Evolutionary conservation across 30 jellyfish, hydroid and myxozoan species (phyloP).

Genomic region (Clytia hemisphaerica): DNA sequence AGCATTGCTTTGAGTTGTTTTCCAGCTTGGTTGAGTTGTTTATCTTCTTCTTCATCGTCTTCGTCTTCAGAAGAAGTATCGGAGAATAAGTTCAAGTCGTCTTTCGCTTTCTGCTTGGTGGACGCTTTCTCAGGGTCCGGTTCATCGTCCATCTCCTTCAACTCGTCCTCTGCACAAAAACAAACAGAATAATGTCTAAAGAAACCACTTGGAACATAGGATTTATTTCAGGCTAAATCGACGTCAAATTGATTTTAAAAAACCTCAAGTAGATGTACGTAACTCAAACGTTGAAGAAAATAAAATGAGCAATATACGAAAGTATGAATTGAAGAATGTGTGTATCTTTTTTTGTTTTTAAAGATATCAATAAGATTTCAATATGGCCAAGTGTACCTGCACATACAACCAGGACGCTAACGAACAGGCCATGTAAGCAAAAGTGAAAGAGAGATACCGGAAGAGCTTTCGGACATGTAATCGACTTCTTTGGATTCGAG

Average conservation of each 20-base stretch:
- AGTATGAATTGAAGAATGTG: too few relatives aligned
- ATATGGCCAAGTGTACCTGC: too few relatives aligned
- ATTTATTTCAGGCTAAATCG: too few relatives aligned
- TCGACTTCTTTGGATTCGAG: constrained; percentile 87
- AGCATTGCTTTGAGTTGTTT: constrained; percentile 76
- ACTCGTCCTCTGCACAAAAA: constrained; percentile 58
- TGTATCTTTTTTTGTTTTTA: too few relatives aligned
- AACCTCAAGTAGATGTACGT: too few relatives aligned
- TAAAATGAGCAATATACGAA: too few relatives aligned
- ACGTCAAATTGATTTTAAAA: too few relatives aligned
- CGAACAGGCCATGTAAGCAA: not conserved
- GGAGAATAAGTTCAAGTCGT: constrained; percentile 55
- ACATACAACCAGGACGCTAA: too few relatives aligned
- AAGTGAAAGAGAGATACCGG: constrained; percentile 28
- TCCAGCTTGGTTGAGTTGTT: constrained; percentile 61
- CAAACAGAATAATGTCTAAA: not conserved
- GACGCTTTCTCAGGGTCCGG: constrained; percentile 80
- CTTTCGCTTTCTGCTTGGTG: constrained; percentile 62
- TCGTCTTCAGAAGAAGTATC: constrained; percentile 75
- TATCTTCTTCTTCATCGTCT: constrained; percentile 60
- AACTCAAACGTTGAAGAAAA: too few relatives aligned
- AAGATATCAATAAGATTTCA: too few relatives aligned
- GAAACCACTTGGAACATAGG: too few relatives aligned
- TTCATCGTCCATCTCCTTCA: constrained; percentile 63
- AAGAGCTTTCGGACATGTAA: constrained; percentile 86